These are phyloP conservation scores for Orthosia gracilis DNA, from an alignment of 2,888 invertebrate species.

Conservation along the genomic window DNA sequence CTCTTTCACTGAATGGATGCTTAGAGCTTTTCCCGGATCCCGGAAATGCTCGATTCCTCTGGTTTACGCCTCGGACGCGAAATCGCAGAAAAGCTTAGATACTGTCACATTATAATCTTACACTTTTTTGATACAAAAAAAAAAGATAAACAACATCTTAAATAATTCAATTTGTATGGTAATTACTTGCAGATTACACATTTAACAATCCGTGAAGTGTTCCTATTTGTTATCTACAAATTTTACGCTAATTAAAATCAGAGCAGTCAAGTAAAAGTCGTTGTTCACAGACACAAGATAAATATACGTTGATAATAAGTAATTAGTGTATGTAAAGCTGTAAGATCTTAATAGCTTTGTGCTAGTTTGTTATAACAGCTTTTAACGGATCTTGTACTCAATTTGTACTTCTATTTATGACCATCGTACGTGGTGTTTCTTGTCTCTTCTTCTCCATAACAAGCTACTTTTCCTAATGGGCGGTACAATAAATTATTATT, in stretches of 20 bases:
- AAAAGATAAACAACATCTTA: background rate
- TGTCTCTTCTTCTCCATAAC: too few species aligned
- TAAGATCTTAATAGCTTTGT: conserved; percentile 50
- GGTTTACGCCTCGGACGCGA: background rate
- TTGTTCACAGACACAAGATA: conserved; percentile 29
- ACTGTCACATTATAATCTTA: background rate
- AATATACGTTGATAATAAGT: conserved; percentile 32
- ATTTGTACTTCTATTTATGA: conserved; percentile 3
- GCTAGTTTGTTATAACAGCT: conserved; percentile 43
- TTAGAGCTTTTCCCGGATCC: background rate
- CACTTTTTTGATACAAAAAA: background rate
- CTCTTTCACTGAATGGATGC: background rate
- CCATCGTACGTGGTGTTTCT: background rate
- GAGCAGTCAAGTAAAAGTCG: conserved; percentile 33
- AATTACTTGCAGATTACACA: conserved; percentile 42
- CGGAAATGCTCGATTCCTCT: background rate
- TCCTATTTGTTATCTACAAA: conserved; percentile 39
- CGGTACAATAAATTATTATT: too few species aligned
- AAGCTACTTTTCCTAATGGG: too few species aligned
- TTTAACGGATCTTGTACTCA: conserved; percentile 30
- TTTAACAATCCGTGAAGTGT: conserved; percentile 50
- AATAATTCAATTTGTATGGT: conserved; percentile 22
- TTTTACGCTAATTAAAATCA: conserved; percentile 42
- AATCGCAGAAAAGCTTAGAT: background rate
- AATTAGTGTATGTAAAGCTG: conserved; percentile 41